phyloP scores from a whole-genome alignment of 2,888 invertebrate species.

The Myopa testacea region DNA sequence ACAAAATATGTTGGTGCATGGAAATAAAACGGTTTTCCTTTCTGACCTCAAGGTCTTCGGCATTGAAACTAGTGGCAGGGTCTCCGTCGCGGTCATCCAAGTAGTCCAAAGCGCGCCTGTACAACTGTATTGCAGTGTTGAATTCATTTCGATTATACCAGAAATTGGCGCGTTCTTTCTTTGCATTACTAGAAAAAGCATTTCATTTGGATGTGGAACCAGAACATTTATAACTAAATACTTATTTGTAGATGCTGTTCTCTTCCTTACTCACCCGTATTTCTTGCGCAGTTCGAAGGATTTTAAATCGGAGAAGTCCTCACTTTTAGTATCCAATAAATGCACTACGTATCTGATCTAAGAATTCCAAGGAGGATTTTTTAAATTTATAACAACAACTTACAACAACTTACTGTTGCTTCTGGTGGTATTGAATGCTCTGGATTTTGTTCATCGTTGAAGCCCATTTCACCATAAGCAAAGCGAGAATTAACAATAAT shows the following conservation, averaged over 20 bases:
- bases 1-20: not conserved
- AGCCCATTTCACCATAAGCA: constrained; percentile 83
- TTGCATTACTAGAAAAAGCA: constrained; percentile 72
- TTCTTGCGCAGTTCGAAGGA: constrained; percentile 76
- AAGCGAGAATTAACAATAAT: constrained; percentile 82
- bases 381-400: not conserved
- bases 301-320: constrained; percentile 77
- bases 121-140: constrained; percentile 85
- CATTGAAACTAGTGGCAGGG: constrained; percentile 71
- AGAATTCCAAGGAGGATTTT: not conserved
- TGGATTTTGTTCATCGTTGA: constrained; percentile 71
- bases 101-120: constrained; percentile 85
- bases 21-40: not conserved
- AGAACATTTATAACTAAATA: not conserved
- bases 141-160: constrained; percentile 88
- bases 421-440: constrained; percentile 72
- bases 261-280: constrained; percentile 75
- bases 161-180: constrained; percentile 90
- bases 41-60: constrained; percentile 61
- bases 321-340: constrained; percentile 76
- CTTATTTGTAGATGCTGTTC: not conserved
- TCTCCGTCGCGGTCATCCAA: constrained; percentile 80
- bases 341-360: constrained; percentile 75
- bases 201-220: constrained; percentile 35
- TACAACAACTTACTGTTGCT: constrained; percentile 70